Evolutionary conservation across 2,797 vertebrate genomes (phyloP), one percentile per base, ranked within the genome.

Genomic region (Hafferia zeledoni): DNA sequence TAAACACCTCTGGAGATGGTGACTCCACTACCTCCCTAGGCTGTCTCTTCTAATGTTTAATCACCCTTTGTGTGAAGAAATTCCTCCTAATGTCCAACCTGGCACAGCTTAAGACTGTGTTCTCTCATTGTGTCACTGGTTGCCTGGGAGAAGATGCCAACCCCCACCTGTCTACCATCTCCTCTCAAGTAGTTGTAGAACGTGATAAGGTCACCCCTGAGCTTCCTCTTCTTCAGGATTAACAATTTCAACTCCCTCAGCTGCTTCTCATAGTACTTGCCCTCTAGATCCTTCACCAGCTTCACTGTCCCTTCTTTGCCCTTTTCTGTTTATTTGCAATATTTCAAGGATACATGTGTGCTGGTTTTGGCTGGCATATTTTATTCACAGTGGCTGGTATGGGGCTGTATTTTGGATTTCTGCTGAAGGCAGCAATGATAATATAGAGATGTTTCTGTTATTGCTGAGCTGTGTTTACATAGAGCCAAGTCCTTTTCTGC

Each of bases 81-180:
- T 69, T 55, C 16, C 19, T 49, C 1, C 16, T 49, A 8, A 63
- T 56, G 11, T 37, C 13, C 56, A 10, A 5, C 35, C 60, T n/a
- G 27, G 27, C 13, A 4, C 35, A 43, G 18, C 9, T 28, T 37
- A 47, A 74, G 4, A 27, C 31, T n/a, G 4, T 49, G 18, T 31
- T 31, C 4, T 61, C 41, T 89, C 17, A 28, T n/a, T 7, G 6
- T n/a, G 15, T 13, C 22, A 11, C 15, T 70, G 3, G 27, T 20
- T 76, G 4, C 27, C 11, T 69, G 35, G 18, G 6, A 49, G 49
- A 69, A 69, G 35, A 43, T 13, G 15, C 4, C 2, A 2, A 8
- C 2, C 2, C 2, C 9, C 23, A 37, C 3, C 16, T 43, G 35
- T 13, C 16, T 15, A 20, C 31, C 20, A 1, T 2, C 27, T 43